Base-by-base conservation (phyloP, 2,797 vertebrate species). In the Cichlasoma orientale region DNA sequence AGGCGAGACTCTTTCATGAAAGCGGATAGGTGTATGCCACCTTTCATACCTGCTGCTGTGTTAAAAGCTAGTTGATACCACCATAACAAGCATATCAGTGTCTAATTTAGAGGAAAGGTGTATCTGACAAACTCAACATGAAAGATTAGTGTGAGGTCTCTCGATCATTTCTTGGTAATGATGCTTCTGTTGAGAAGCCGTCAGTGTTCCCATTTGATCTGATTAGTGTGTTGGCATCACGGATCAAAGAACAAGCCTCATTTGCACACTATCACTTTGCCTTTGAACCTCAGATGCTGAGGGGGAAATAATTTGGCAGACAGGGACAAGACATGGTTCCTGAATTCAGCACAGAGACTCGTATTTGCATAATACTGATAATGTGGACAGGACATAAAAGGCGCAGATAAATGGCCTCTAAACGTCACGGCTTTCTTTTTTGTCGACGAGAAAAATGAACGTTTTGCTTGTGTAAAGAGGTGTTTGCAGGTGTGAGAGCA, bases 191-290 rank as follows among this genome's bases (percentile, higher is more conserved):
- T 68, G 63, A 87, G 75, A 77, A 78, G 69, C 74, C 77, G 79
- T 85, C 82, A 53, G 85, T 2, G 13, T 66, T 85, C 80, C 84
- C 72, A 55, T 87, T 89, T 88, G 82, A 86, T 87, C 79, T 82
- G 88, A 88, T 91, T 82, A 84, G 72, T 5, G 68, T 1, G 58
- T 55, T 69, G 83, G 80, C 72, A 55, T 27, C 74, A 12, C 55
- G 74, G 84, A 90, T 93, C 89, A 93, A 90, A 91, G 86, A 77
- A 66, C 52, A 38, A 25, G 71, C 38, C 75, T 90, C 80, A 79
- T 90, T 89, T 87, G 44, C 66, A 61, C 78, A 50, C 80, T 55
- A 77, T 87, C 78, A 63, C 47, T 73, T 78, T 1, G 44, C 53
- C 83, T 89, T 86, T 92, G 89, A 93, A 84, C 82, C 63, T 73